phyloP scores from a whole-genome alignment of 2,113 vertebrate genomes.

The Rhipidura dahli region DNA sequence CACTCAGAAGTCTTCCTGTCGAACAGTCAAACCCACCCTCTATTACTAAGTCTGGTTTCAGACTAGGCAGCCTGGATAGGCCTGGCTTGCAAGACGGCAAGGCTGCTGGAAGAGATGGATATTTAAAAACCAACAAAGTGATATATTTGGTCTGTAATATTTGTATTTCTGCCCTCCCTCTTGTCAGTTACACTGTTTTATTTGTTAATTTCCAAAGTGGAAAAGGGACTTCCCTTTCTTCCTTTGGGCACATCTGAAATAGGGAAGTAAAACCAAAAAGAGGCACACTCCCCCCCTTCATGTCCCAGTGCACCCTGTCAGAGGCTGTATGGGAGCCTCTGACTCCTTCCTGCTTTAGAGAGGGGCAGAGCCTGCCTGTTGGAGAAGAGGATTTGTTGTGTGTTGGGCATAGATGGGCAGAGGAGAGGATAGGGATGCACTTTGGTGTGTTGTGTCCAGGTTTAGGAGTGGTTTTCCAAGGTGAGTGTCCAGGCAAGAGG shows the following conservation, averaged over 20 bases:
- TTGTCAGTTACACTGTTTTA: not conserved
- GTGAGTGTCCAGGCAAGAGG: not conserved
- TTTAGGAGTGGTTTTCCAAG: not conserved
- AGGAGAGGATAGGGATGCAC: not conserved
- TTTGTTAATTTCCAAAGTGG: not conserved
- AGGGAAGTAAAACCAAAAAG: not conserved
- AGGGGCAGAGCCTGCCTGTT: not conserved
- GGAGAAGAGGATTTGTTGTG: not conserved
- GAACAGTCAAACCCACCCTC: not conserved
- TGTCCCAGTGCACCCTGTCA: not conserved
- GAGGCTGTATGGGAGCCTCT: not conserved
- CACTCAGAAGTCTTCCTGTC: not conserved
- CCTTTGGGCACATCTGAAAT: not conserved
- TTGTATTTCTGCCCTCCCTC: not conserved
- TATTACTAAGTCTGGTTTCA: not conserved
- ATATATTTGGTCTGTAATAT: not conserved
- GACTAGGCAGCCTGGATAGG: not conserved
- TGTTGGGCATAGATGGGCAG: not conserved
- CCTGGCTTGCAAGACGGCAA: not conserved
- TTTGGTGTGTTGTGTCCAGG: fast-evolving
- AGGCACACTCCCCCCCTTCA: fast-evolving
- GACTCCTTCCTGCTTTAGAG: not conserved
- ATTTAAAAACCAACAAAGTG: not conserved
- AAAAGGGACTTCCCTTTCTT: not conserved
- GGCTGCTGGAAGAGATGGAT: not conserved